Conservation (phyloP, 2,113 vertebrate species). For the Rhea americana region DNA sequence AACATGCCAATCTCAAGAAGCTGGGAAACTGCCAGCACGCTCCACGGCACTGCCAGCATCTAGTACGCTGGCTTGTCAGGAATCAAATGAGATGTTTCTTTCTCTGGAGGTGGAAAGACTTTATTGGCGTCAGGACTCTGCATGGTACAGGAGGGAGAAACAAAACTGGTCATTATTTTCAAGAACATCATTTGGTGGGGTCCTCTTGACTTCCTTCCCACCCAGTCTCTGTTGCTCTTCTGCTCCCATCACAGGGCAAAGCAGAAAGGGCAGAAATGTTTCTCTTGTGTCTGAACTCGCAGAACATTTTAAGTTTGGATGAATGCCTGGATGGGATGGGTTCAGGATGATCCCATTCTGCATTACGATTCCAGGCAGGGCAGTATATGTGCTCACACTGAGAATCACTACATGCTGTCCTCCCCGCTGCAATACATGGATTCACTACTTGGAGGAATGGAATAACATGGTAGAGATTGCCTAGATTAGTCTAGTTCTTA, state of each 20-base stretch:
- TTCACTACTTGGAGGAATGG: neutral
- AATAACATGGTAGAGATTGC: neutral
- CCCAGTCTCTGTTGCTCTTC: constrained; percentile 4
- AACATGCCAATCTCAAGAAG: neutral
- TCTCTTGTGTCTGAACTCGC: constrained; percentile 28
- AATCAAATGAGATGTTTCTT: neutral
- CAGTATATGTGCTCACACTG: neutral
- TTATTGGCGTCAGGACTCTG: neutral
- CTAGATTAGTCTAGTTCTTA: neutral
- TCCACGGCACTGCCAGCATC: neutral
- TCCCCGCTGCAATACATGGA: neutral
- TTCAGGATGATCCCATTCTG: constrained; percentile 51
- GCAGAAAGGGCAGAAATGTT: constrained; percentile 40
- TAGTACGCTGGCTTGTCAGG: neutral
- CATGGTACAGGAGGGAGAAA: neutral
- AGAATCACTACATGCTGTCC: rapidly evolving
- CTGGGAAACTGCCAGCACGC: neutral
- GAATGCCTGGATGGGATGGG: constrained; percentile 31
- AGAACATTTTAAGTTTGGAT: constrained; percentile 35
- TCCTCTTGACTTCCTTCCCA: constrained; percentile 1
- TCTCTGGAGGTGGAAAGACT: neutral
- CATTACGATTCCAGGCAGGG: constrained; percentile 1
- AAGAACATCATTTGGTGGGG: neutral
- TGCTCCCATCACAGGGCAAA: constrained; percentile 8
- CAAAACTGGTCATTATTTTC: neutral